Evolutionary conservation across 2,888 invertebrate species (phyloP).

Genomic region (Xylocampa areola): DNA sequence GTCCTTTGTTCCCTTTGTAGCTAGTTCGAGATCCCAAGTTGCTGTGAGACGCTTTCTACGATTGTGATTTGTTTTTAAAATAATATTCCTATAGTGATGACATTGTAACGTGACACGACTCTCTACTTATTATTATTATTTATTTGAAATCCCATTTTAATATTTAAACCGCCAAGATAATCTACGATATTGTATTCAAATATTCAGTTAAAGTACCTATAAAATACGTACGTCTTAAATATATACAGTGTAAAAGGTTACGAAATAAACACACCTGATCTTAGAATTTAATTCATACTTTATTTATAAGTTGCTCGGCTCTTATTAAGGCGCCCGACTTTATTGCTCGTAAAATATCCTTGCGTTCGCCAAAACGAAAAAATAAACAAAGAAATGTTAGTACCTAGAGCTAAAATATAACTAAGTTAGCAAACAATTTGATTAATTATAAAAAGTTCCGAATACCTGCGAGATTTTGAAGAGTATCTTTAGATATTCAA

Average conservation of each 20-base stretch:
- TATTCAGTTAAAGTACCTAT: conserved; percentile 19
- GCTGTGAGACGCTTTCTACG: conserved; percentile 39
- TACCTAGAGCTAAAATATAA: conserved; percentile 37
- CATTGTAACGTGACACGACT: not conserved
- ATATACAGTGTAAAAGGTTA: conserved; percentile 22
- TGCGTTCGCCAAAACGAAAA: conserved; percentile 49
- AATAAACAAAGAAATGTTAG: conserved; percentile 52
- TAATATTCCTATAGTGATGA: conserved; percentile 1
- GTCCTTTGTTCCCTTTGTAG: conserved; percentile 69
- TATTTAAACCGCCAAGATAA: conserved; percentile 2
- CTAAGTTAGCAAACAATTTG: conserved; percentile 55
- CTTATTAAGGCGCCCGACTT: conserved; percentile 63
- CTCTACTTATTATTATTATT: not conserved
- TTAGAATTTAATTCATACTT: conserved; percentile 62
- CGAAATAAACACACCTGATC: conserved; percentile 49
- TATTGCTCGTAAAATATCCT: conserved; percentile 66
- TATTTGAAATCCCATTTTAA: no score
- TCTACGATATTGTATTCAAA: conserved; percentile 2
- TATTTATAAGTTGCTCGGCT: conserved; percentile 64
- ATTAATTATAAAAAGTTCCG: conserved; percentile 51
- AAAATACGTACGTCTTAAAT: conserved; percentile 23
- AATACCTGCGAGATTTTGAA: conserved; percentile 22
- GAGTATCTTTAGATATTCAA: conserved; percentile 29
- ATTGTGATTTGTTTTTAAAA: conserved; percentile 30
- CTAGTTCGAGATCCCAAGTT: conserved; percentile 68